phyloP scores from a whole-genome alignment of 2,888 invertebrate species.

The Mermis nigrescens region DNA sequence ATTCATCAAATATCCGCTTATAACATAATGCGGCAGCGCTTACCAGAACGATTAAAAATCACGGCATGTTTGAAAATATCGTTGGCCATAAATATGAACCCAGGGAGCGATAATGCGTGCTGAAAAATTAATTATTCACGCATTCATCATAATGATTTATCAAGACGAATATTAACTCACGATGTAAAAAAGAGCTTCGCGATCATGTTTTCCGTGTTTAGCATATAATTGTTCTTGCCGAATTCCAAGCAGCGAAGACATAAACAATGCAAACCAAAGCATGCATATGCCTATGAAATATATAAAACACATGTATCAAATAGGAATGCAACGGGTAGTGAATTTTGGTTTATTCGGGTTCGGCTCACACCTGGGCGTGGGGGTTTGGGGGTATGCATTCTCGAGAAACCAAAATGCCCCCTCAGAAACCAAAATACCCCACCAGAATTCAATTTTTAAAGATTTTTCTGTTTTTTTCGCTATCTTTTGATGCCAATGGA shows the following conservation, averaged over 20 bases:
- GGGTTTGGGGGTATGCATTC: too few relatives aligned
- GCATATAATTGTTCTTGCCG: constrained; percentile 37
- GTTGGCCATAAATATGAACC: constrained; percentile 55
- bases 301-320: too few relatives aligned
- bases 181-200: constrained; percentile 40
- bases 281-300: constrained; percentile 38
- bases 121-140: constrained; percentile 30
- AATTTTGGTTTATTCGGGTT: too few relatives aligned
- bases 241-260: constrained; percentile 55
- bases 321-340: too few relatives aligned
- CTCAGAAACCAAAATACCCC: too few relatives aligned
- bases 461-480: too few relatives aligned
- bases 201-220: constrained; percentile 66
- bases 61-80: constrained; percentile 57
- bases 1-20: too few relatives aligned
- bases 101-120: constrained; percentile 72
- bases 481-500: too few relatives aligned
- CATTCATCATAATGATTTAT: neutral
- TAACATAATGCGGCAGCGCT: too few relatives aligned
- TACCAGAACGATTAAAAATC: constrained; percentile 46
- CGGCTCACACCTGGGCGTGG: too few relatives aligned
- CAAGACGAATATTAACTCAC: constrained; percentile 24
- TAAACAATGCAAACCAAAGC: constrained; percentile 63
- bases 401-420: too few relatives aligned
- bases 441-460: too few relatives aligned